phyloP scores from a whole-genome alignment of 2,113 vertebrate species.

The Laticauda laticaudata region DNA sequence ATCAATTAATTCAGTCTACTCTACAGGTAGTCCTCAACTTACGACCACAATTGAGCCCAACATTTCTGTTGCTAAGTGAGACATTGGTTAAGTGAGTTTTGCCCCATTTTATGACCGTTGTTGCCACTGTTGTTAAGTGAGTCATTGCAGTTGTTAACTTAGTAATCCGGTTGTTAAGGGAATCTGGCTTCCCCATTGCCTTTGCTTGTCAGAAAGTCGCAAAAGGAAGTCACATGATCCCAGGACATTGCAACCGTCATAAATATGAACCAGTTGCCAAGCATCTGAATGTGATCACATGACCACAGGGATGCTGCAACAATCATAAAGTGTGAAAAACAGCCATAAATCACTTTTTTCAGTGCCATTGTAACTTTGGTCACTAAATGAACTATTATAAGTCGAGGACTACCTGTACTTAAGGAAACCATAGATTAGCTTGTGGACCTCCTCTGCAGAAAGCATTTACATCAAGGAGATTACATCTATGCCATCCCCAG shows the following conservation, averaged over 20 bases:
- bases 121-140: neutral
- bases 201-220: neutral
- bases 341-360: neutral
- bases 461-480: neutral
- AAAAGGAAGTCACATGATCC: neutral
- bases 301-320: neutral
- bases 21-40: neutral
- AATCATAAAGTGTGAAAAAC: neutral
- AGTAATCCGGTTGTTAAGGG: neutral
- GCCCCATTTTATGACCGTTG: neutral
- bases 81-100: neutral
- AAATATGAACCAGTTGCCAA: neutral
- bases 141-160: neutral
- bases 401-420: neutral
- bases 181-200: neutral
- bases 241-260: neutral
- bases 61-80: neutral
- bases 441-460: neutral
- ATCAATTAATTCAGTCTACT: neutral
- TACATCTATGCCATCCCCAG: neutral
- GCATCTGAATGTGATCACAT: neutral
- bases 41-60: neutral
- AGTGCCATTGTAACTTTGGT: neutral
- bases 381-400: neutral
- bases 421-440: neutral